Evolutionary conservation across 1,140 invertebrate genomes (phyloP).

Genomic region (Drosophila sp.): DNA sequence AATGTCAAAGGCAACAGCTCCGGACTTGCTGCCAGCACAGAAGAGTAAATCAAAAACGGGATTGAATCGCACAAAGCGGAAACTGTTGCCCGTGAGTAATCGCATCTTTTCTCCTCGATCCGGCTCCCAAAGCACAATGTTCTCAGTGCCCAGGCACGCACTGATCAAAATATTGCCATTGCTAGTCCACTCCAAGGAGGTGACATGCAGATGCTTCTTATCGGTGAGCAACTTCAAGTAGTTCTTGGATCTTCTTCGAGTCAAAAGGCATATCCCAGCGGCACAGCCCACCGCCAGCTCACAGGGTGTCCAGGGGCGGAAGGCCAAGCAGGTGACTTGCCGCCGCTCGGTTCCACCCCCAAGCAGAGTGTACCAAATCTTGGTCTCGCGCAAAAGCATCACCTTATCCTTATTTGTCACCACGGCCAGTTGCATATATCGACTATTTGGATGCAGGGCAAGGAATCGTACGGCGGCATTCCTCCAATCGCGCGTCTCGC

Average conservation of each 20-base stretch:
- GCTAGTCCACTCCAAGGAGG: slow-evolving; percentile 36
- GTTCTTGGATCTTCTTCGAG: neutral
- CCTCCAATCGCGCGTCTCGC: slow-evolving; percentile 24
- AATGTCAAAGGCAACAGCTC: slow-evolving; percentile 13
- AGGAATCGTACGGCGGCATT: slow-evolving; percentile 4
- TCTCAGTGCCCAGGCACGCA: slow-evolving; percentile 19
- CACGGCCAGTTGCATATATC: neutral
- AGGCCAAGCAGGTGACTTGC: slow-evolving; percentile 26
- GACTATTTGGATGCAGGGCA: slow-evolving; percentile 17
- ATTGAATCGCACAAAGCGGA: slow-evolving; percentile 18
- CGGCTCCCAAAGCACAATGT: slow-evolving; percentile 35
- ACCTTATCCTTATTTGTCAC: slow-evolving; percentile 23
- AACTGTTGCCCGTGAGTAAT: neutral
- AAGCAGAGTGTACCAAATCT: neutral
- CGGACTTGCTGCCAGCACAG: neutral
- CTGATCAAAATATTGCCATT: slow-evolving; percentile 27
- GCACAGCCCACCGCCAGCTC: slow-evolving; percentile 43
- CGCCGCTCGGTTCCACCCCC: neutral
- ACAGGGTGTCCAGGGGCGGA: slow-evolving; percentile 19
- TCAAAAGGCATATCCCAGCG: slow-evolving; percentile 40
- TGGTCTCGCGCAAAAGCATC: neutral
- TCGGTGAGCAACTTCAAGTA: slow-evolving; percentile 3
- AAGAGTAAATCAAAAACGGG: slow-evolving; percentile 20
- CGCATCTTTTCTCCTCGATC: slow-evolving; percentile 22
- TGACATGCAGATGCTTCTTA: slow-evolving; percentile 24